Evolutionary conservation across 2,113 vertebrate species (phyloP).

Genomic region (Junco hyemalis): DNA sequence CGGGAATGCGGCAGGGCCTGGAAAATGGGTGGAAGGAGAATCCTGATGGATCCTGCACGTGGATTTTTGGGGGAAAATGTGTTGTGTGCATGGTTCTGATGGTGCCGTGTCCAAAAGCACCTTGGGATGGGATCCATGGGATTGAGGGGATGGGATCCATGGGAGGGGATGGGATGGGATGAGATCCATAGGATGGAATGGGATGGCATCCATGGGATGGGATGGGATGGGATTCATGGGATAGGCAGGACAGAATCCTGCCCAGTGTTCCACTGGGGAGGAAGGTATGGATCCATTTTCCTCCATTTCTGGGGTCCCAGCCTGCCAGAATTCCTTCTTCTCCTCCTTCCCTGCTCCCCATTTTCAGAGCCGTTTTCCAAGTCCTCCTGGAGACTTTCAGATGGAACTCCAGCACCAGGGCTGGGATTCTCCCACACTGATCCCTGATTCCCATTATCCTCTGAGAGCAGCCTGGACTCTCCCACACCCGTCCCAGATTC

Average conservation of each 20-base stretch:
- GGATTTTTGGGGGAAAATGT: background rate
- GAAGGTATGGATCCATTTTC: background rate
- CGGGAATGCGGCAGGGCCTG: background rate
- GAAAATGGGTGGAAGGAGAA: background rate
- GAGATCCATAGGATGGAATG: background rate
- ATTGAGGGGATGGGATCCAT: background rate
- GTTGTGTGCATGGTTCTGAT: background rate
- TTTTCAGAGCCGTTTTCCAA: background rate
- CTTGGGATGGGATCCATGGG: background rate
- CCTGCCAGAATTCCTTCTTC: background rate
- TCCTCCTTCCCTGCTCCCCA: fast-evolving
- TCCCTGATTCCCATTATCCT: background rate
- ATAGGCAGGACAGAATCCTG: background rate
- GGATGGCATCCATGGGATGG: background rate
- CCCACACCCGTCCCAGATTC: background rate
- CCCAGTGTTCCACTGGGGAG: fast-evolving
- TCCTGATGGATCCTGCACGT: background rate
- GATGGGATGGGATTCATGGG: too few relatives aligned
- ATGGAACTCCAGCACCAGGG: fast-evolving
- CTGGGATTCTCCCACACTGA: fast-evolving
- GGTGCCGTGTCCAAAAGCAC: fast-evolving
- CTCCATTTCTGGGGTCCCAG: background rate
- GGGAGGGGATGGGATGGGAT: background rate
- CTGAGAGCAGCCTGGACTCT: background rate
- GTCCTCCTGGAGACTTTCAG: background rate